Percentiles rank a stretch among this genome's conserved stretches.
phyloP scores from a whole-genome alignment of 2,797 vertebrate species.

The Mormyrops boulengeri region DNA sequence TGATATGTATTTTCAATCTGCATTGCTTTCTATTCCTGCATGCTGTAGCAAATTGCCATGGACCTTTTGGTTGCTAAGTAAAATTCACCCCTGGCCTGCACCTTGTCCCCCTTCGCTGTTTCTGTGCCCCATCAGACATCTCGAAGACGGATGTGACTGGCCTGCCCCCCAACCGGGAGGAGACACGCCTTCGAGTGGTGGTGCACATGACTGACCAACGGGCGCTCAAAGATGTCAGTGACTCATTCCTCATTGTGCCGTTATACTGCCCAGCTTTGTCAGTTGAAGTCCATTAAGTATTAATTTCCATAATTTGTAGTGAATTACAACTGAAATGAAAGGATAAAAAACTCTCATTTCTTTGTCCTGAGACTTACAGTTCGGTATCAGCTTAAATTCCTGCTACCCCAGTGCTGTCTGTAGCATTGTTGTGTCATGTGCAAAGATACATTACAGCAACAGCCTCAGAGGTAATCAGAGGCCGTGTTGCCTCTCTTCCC shows the following conservation, averaged over 20 bases:
- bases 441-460: background rate
- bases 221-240: conserved; percentile 86
- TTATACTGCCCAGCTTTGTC: background rate
- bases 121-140: conserved; percentile 57
- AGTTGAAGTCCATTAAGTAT: background rate
- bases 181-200: conserved; percentile 77
- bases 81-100: background rate
- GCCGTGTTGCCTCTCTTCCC: background rate
- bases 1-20: background rate
- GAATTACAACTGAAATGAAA: background rate
- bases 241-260: background rate
- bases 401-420: background rate
- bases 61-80: background rate
- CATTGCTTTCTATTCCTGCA: background rate
- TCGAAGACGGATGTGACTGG: conserved; percentile 75
- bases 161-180: conserved; percentile 72
- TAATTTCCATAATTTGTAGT: background rate
- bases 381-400: background rate
- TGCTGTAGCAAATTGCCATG: background rate
- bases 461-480: background rate
- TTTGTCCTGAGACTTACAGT: background rate
- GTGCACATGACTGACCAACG: conserved; percentile 80
- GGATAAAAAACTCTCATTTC: background rate
- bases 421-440: background rate
- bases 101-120: background rate